Conservation (phyloP, 2,797 vertebrate species). For the Squalus acanthias region DNA sequence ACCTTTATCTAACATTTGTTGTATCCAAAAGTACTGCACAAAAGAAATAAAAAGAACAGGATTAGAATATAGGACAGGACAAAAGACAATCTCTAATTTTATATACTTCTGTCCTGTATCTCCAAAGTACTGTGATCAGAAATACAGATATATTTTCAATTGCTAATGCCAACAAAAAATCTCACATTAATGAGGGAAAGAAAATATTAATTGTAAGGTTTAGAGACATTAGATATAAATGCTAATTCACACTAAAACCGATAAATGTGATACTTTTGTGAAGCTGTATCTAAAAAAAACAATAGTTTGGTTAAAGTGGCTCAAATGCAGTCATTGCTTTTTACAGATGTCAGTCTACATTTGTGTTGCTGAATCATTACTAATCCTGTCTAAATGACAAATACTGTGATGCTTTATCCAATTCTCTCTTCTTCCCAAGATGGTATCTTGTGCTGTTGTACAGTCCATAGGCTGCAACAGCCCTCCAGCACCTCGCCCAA, state of each 20-base stretch:
- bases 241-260: neutral
- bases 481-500: neutral
- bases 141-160: neutral
- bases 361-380: neutral
- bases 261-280: neutral
- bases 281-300: neutral
- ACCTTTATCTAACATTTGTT: slow-evolving; percentile 86
- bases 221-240: neutral
- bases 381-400: neutral
- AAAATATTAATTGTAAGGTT: neutral
- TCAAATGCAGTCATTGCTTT: neutral
- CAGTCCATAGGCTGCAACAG: neutral
- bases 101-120: neutral
- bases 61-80: neutral
- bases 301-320: neutral
- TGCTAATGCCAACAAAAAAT: neutral
- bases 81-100: neutral
- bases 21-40: slow-evolving; percentile 88
- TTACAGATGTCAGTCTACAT: neutral
- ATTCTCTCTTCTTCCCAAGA: neutral
- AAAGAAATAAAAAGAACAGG: slow-evolving; percentile 43
- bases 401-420: neutral
- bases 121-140: slow-evolving; percentile 1
- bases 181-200: neutral
- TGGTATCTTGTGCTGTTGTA: neutral